Evolutionary conservation across 1,140 invertebrate species (phyloP).

Genomic region (Tetranychus cinnabarinus): DNA sequence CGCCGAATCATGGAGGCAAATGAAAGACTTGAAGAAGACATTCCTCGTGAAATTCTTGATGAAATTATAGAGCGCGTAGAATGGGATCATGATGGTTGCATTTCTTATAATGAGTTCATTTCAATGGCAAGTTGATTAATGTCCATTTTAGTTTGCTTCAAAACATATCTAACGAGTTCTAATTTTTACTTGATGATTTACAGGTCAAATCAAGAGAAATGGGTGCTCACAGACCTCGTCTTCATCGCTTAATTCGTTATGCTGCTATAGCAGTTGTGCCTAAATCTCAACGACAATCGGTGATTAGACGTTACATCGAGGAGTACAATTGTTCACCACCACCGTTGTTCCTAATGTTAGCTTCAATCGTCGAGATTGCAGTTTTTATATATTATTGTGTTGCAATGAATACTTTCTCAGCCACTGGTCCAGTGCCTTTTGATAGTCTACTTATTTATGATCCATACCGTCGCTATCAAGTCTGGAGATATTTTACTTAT

Average conservation of each 20-base stretch:
- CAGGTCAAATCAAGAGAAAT: not conserved
- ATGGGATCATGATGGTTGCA: conserved; percentile 38
- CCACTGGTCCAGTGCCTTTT: conserved; percentile 35
- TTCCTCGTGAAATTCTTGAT: conserved; percentile 41
- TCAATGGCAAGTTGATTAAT: conserved; percentile 31
- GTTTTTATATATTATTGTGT: conserved; percentile 25
- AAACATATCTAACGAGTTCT: too few relatives aligned
- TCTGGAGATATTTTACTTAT: conserved; percentile 60
- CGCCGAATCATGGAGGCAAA: conserved; percentile 33
- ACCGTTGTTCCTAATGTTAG: conserved; percentile 50
- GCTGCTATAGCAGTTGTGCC: conserved; percentile 20
- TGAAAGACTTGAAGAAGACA: conserved; percentile 32
- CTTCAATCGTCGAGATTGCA: conserved; percentile 20
- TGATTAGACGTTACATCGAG: conserved; percentile 39
- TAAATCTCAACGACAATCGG: conserved; percentile 30
- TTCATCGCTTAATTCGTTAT: conserved; percentile 13
- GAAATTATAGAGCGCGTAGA: conserved; percentile 44
- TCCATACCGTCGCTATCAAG: conserved; percentile 58
- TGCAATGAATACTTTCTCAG: conserved; percentile 17
- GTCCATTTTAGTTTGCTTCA: too few relatives aligned
- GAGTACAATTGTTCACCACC: conserved; percentile 58
- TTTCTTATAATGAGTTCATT: conserved; percentile 54
- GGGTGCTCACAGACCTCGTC: conserved; percentile 3
- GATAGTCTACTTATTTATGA: conserved; percentile 60
- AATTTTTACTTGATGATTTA: too few relatives aligned